Evolutionary conservation across 2,888 invertebrate species (phyloP).

Genomic region (Bedellia somnulentella): DNA sequence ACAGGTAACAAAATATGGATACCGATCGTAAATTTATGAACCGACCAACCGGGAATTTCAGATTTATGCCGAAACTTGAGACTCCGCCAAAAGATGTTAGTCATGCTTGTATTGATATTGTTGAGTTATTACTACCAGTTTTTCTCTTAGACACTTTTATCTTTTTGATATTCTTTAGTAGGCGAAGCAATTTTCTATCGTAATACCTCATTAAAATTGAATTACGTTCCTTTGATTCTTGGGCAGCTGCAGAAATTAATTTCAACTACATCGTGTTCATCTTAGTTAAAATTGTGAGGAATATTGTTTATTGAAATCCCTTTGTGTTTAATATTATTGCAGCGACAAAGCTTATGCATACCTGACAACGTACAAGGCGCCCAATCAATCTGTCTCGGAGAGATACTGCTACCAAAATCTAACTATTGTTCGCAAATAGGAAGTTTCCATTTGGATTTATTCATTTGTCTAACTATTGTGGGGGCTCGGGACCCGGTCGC

Average conservation of each 20-base stretch:
- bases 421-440: slow-evolving; percentile 58
- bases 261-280: neutral
- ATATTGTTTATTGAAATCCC: no score
- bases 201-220: no score
- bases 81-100: slow-evolving; percentile 17
- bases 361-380: slow-evolving; percentile 27
- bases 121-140: slow-evolving; percentile 4
- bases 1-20: slow-evolving; percentile 60
- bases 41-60: slow-evolving; percentile 24
- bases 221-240: slow-evolving; percentile 1
- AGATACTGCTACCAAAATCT: slow-evolving; percentile 59
- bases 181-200: no score
- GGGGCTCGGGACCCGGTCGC: slow-evolving; percentile 13
- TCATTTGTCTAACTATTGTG: slow-evolving; percentile 59
- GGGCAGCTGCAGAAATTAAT: neutral
- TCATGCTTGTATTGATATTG: slow-evolving; percentile 4
- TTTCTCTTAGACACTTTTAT: neutral
- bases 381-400: slow-evolving; percentile 59
- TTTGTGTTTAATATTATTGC: slow-evolving; percentile 6
- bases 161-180: no score
- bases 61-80: slow-evolving; percentile 44
- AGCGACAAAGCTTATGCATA: slow-evolving; percentile 31
- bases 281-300: no score
- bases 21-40: slow-evolving; percentile 49
- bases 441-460: slow-evolving; percentile 60